Percentiles rank a stretch among this genome's conserved stretches.
Conservation (phyloP, 92 coral and sea anemone genomes). For the Heteractis magnifica region DNA sequence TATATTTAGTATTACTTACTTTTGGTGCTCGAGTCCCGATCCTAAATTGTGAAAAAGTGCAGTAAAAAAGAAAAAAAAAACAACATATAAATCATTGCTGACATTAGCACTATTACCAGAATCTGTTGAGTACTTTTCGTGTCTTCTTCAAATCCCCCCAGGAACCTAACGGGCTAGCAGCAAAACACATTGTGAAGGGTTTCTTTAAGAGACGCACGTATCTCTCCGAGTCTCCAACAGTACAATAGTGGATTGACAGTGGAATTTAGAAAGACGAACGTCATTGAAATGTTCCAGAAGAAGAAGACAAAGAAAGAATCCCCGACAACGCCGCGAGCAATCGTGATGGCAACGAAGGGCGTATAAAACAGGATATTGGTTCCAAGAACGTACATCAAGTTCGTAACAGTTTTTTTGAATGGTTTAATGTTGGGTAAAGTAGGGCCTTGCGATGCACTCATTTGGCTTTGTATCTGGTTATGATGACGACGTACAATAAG, state of each 20-base stretch:
- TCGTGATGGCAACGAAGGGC: background rate
- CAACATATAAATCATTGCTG: too few relatives aligned
- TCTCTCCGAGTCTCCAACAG: constrained; percentile 15
- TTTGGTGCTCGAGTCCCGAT: too few relatives aligned
- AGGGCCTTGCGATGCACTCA: background rate
- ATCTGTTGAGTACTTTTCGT: too few relatives aligned
- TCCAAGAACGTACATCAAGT: constrained; percentile 1
- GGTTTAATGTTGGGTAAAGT: background rate
- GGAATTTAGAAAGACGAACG: background rate
- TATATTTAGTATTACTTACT: too few relatives aligned
- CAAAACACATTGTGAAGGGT: background rate
- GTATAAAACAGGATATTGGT: background rate
- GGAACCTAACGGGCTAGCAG: background rate
- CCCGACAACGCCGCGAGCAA: background rate
- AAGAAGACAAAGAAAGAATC: background rate
- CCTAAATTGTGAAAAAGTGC: too few relatives aligned
- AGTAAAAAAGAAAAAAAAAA: too few relatives aligned
- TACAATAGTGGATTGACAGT: constrained; percentile 15
- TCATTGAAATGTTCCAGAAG: constrained; percentile 7
- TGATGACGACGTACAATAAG: constrained; percentile 15
- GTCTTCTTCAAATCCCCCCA: background rate
- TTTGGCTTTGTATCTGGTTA: constrained; percentile 13
- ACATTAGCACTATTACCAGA: too few relatives aligned
- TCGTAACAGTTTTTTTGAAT: background rate
- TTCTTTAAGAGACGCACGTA: constrained; percentile 16